A percentile compares a stretch with the other conserved stretches of the same genome.
Conservation (phyloP, 2,113 vertebrate genomes). For the Paraplagusia blochii region DNA sequence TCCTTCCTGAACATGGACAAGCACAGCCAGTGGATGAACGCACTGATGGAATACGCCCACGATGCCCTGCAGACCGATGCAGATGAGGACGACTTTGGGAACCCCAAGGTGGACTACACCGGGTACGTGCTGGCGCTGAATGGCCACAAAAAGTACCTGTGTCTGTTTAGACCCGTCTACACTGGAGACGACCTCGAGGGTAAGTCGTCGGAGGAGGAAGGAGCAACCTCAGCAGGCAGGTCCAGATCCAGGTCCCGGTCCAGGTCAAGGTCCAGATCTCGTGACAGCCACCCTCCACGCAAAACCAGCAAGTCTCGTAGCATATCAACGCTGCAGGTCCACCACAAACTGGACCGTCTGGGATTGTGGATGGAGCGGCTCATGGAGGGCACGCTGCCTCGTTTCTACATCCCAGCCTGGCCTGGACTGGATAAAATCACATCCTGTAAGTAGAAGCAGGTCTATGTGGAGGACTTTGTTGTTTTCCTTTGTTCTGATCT, state of each 20-base stretch:
- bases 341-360: conserved; percentile 89
- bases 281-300: conserved; percentile 59
- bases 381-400: conserved; percentile 90
- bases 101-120: conserved; percentile 85
- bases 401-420: conserved; percentile 93
- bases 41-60: conserved; percentile 86
- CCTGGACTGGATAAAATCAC: conserved; percentile 84
- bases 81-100: conserved; percentile 80
- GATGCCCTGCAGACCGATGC: conserved; percentile 81
- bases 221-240: conserved; percentile 35
- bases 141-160: conserved; percentile 95
- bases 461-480: neutral
- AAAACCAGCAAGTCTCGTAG: conserved; percentile 69
- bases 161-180: conserved; percentile 91
- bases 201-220: conserved; percentile 69
- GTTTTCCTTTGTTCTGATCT: too few relatives aligned
- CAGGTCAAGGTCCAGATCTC: conserved; percentile 58
- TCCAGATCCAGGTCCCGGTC: conserved; percentile 49
- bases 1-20: conserved; percentile 97
- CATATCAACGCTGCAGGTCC: conserved; percentile 81
- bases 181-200: conserved; percentile 79
- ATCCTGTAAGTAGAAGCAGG: conserved; percentile 58
- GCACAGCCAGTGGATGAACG: conserved; percentile 89
- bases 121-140: conserved; percentile 94
- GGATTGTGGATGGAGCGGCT: conserved; percentile 96